Conservation (phyloP, 30 jellyfish, hydroid and myxozoan genomes). For the Nemopilema nomurai region DNA sequence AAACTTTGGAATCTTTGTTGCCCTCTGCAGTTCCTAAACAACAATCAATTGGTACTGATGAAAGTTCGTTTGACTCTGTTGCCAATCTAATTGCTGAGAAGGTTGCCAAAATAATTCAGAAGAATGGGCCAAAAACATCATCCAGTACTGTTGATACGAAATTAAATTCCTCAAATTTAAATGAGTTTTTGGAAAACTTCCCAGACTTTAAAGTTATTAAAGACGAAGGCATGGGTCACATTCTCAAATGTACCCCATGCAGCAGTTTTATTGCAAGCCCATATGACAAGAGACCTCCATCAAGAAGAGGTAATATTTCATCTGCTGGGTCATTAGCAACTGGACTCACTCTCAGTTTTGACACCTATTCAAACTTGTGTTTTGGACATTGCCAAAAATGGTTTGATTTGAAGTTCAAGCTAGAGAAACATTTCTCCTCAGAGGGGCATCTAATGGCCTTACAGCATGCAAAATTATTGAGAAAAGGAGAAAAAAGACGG, state of each 20-base stretch:
- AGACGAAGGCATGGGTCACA: constrained; percentile 1
- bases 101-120: constrained; percentile 2
- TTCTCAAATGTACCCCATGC: constrained; percentile 8
- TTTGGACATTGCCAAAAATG: constrained; percentile 35
- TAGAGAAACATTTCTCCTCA: background rate
- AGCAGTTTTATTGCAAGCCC: constrained; percentile 10
- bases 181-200: constrained; percentile 10
- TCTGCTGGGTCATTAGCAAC: constrained; percentile 4
- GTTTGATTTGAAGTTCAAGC: constrained; percentile 17
- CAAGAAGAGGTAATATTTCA: background rate
- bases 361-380: background rate
- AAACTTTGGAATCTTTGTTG: background rate
- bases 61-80: background rate
- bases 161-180: constrained; percentile 1
- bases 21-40: background rate
- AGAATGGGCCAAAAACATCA: background rate
- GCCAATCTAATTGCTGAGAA: constrained; percentile 12
- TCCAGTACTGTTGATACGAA: background rate
- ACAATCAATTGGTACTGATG: background rate
- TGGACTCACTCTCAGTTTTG: background rate
- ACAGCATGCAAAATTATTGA: constrained; percentile 2
- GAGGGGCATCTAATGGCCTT: constrained; percentile 15
- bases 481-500: constrained; percentile 7
- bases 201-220: constrained; percentile 3
- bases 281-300: constrained; percentile 11